Base-by-base conservation (phyloP, 2,888 invertebrate genomes). In the Andricus curvator region DNA sequence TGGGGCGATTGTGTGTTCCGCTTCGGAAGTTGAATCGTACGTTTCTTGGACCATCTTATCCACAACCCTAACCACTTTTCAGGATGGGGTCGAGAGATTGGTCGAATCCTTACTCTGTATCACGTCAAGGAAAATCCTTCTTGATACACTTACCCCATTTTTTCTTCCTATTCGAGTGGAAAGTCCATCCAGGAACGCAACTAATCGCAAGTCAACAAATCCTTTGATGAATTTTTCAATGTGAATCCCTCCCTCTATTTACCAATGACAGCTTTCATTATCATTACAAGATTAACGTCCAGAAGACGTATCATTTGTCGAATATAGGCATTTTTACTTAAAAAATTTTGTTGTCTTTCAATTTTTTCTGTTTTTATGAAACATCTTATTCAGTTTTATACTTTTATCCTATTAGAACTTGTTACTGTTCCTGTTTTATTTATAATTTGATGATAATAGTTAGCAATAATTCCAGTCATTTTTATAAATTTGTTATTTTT, bases 1-100 rank as follows among this genome's bases (percentile, higher is more conserved):
- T 77, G 77, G 62, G 41, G 77, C 37, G 41, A 77, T 60, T 60
- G 56, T 76, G 76, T 76, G 76, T 48, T 76, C 15, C 37, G 29
- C 76, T 33, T 76, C 56, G 17, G 37, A 60, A 60, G 74, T 48
- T 48, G 74, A 74, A 56, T 76, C 29, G 76, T 76, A 76, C 60
- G 29, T 76, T 29, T 60, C 48, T 56, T 15, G 56, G 44, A 13
- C 33, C 76, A 60, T 60, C n/a, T 60, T 60, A 60, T 60, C n/a
- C n/a, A 6, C 11, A 60, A 60, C 56, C n/a, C 56, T 11, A 22
- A 29, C 62, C 25, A 62, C 62, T 37, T 77, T 17, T 22, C 15
- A 22, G 22, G 41, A 22, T 37, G 22, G 41, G 33, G 15, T 62
- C 37, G n/a, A 22, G 41, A 77, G 77, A 77, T 77, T 37, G 62